Conservation (phyloP, 2,113 vertebrate species). For the Lamprotornis superbus region DNA sequence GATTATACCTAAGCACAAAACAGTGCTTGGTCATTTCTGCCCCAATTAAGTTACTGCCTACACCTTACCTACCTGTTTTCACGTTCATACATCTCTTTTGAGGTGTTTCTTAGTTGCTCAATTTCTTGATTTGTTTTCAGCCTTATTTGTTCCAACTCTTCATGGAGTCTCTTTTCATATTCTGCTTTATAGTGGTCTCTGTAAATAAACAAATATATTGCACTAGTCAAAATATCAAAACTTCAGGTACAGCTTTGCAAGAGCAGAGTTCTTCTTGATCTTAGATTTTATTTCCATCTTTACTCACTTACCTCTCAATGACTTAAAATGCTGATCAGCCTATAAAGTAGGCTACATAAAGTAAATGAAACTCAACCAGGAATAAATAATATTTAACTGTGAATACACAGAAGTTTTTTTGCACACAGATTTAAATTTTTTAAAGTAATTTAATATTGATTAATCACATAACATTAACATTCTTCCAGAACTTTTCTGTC, state of each 20-base stretch:
- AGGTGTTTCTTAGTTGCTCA: constrained; percentile 86
- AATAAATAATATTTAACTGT: background rate
- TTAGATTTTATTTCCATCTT: background rate
- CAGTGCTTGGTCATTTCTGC: background rate
- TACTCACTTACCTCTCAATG: background rate
- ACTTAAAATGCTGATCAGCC: background rate
- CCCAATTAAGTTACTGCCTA: background rate
- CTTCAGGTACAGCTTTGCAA: background rate
- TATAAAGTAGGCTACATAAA: background rate
- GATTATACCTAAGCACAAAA: background rate
- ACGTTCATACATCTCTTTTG: constrained; percentile 96
- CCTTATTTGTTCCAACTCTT: constrained; percentile 91
- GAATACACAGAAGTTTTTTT: background rate
- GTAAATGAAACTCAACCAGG: background rate
- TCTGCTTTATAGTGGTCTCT: constrained; percentile 94
- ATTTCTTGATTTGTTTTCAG: constrained; percentile 94
- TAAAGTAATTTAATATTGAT: background rate
- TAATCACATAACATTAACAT: background rate
- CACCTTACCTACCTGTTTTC: constrained; percentile 90
- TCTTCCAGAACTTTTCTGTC: background rate
- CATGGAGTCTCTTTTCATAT: constrained; percentile 88
- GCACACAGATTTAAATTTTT: background rate
- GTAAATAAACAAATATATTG: constrained; percentile 7
- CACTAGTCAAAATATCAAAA: background rate
- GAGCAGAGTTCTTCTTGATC: background rate